phyloP scores from a whole-genome alignment of 2,888 invertebrate species.

The Acanthosoma haemorrhoidale region DNA sequence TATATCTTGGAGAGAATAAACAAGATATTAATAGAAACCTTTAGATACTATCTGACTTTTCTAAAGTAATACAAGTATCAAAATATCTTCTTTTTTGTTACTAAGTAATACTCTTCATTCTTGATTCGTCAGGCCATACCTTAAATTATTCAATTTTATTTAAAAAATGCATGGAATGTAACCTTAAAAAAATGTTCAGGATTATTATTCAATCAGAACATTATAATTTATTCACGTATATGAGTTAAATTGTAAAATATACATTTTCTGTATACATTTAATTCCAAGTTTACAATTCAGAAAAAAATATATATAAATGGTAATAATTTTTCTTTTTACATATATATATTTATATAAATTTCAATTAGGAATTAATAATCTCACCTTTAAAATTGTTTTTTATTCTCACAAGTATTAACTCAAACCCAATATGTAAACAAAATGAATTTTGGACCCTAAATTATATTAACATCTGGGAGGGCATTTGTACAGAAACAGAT shows the following conservation, averaged over 20 bases:
- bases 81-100: not conserved
- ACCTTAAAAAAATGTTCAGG: not conserved
- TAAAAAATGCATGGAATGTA: not conserved
- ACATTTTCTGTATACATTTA: not conserved
- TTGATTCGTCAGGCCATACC: not conserved
- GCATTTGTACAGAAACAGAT: not conserved
- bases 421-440: not conserved
- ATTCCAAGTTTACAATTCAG: not conserved
- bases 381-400: not conserved
- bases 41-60: not conserved
- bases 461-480: not conserved
- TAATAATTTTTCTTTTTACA: constrained; percentile 6
- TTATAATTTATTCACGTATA: not conserved
- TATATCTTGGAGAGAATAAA: too few relatives aligned
- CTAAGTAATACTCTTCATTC: too few relatives aligned
- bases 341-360: not conserved
- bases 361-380: not conserved
- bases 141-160: not conserved
- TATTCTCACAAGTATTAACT: not conserved
- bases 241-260: not conserved
- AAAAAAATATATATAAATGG: constrained; percentile 9
- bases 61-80: not conserved
- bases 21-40: not conserved
- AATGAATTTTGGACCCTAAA: not conserved
- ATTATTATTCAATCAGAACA: not conserved